phyloP scores from a whole-genome alignment of 2,797 vertebrate genomes.

The Gymnopithys bicolor region DNA sequence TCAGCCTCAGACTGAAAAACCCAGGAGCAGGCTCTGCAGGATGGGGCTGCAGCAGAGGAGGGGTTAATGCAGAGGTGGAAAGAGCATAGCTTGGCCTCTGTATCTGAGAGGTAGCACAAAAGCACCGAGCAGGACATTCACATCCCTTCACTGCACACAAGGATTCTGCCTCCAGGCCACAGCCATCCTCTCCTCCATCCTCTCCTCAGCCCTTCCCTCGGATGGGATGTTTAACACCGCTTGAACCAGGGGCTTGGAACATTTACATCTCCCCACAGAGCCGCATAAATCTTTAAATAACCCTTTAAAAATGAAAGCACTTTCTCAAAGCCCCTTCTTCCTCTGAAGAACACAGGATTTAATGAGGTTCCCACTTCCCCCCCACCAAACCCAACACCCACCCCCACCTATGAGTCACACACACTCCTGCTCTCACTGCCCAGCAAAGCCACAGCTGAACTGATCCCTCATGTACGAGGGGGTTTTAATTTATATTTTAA shows the following conservation, averaged over 20 bases:
- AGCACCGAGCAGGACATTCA: not conserved
- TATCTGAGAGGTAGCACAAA: not conserved
- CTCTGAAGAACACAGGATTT: slow-evolving; percentile 6
- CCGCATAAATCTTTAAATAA: slow-evolving; percentile 47
- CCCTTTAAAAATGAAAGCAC: not conserved
- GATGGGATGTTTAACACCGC: not conserved
- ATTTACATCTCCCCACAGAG: slow-evolving; percentile 10
- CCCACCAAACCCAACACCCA: not conserved
- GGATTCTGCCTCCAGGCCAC: not conserved
- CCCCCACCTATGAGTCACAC: slow-evolving; percentile 27
- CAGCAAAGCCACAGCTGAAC: not conserved
- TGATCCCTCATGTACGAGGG: not conserved
- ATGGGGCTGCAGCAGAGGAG: not conserved
- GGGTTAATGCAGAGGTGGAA: not conserved
- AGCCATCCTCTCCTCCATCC: not conserved
- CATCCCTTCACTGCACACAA: not conserved
- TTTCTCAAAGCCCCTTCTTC: not conserved
- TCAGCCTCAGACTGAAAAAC: not conserved
- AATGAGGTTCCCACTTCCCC: slow-evolving; percentile 13
- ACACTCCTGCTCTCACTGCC: not conserved
- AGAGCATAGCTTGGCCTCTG: not conserved
- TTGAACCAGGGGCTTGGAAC: not conserved
- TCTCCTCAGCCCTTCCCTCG: not conserved
- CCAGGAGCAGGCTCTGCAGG: not conserved
- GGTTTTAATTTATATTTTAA: slow-evolving; percentile 10